Evolutionary conservation across 30 jellyfish, hydroid and myxozoan species (phyloP).

Genomic region (Clytia hemisphaerica): DNA sequence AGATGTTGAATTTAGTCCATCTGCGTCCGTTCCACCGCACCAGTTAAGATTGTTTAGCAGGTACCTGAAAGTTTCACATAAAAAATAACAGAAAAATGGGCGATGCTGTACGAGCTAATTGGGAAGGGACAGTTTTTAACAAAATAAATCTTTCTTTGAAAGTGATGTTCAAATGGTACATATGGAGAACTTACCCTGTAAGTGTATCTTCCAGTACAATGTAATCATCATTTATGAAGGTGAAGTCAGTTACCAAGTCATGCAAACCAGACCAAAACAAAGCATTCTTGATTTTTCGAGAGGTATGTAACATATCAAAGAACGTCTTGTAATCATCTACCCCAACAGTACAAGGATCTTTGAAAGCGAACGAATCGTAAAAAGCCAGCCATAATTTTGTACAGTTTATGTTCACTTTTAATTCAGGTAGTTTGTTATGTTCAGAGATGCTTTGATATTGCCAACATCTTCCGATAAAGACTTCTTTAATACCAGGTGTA

Average conservation of each 20-base stretch:
- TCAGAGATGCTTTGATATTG: constrained; percentile 9
- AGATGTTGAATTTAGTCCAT: constrained; percentile 12
- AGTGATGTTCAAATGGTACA: background rate
- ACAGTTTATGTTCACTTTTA: constrained; percentile 13
- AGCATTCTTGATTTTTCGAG: constrained; percentile 21
- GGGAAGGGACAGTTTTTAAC: too few relatives aligned
- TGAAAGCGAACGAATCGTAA: constrained; percentile 12
- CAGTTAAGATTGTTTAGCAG: background rate
- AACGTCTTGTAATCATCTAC: constrained; percentile 1
- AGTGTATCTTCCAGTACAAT: constrained; percentile 27
- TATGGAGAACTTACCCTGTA: constrained; percentile 19
- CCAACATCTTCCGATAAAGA: constrained; percentile 30
- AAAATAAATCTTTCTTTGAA: too few relatives aligned
- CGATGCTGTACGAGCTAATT: too few relatives aligned
- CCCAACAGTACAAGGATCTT: constrained; percentile 25
- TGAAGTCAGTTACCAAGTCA: constrained; percentile 7
- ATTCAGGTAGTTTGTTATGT: constrained; percentile 16
- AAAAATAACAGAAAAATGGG: background rate
- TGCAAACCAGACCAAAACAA: constrained; percentile 30
- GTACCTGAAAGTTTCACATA: background rate
- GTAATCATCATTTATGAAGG: constrained; percentile 15
- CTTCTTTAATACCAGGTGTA: constrained; percentile 13
- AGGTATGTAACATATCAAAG: background rate
- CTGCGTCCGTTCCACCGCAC: constrained; percentile 24
- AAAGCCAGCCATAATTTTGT: constrained; percentile 14